Evolutionary conservation across 2,888 invertebrate species (phyloP).

Genomic region (Heteromyza rotundicornis): DNA sequence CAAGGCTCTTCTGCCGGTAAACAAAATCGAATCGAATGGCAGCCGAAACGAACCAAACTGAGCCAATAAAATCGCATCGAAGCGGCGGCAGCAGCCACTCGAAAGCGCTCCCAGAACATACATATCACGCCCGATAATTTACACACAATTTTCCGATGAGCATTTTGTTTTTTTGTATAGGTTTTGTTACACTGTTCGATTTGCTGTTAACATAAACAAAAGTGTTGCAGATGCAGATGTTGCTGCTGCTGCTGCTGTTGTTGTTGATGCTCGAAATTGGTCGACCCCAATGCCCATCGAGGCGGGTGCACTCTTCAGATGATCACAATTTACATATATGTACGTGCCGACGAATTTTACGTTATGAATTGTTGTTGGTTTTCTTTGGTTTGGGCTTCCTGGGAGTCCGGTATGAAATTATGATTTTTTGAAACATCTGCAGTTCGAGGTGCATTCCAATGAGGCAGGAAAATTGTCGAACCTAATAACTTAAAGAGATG

Average conservation of each 20-base stretch:
- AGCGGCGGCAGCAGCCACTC: background rate
- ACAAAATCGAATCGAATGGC: too few species aligned
- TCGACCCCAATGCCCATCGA: too few species aligned
- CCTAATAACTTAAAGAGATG: too few species aligned
- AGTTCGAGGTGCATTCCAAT: too few species aligned
- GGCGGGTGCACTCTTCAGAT: background rate
- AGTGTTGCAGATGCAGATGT: background rate
- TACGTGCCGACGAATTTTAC: too few species aligned
- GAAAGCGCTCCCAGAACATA: background rate
- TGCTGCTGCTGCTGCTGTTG: background rate
- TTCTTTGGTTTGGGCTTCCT: too few species aligned
- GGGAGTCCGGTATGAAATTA: too few species aligned
- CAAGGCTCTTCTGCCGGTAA: too few species aligned
- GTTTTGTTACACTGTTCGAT: background rate
- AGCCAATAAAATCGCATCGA: constrained; percentile 4
- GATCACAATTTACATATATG: too few species aligned
- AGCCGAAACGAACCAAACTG: background rate
- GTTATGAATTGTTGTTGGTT: too few species aligned
- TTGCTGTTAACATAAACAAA: background rate
- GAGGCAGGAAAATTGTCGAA: too few species aligned
- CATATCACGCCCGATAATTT: background rate
- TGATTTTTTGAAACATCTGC: too few species aligned
- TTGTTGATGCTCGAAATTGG: background rate
- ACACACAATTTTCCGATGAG: background rate
- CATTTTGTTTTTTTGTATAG: background rate